Base-by-base conservation (phyloP, 1,140 invertebrate genomes). In the Macrocentrus cingulum region DNA sequence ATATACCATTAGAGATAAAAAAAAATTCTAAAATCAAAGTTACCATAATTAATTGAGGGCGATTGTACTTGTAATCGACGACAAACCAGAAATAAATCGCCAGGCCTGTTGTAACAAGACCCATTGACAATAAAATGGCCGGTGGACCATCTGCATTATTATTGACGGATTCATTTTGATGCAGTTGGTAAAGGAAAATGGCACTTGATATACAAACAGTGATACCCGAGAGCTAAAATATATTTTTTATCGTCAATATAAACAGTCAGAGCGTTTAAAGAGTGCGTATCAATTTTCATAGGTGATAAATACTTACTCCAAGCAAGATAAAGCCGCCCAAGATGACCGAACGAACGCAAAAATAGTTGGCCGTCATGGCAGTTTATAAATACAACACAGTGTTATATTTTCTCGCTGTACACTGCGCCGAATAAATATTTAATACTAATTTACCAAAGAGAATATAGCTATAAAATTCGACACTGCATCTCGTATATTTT, bases 31-130 rank as follows among this genome's bases (percentile, higher is more conserved):
- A 39, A 41, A 60, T 53, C 42, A 64, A 48, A 54, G 45, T 52
- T 65, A 83, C 83, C 67, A 79, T 70, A 46, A 81, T 77, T 23
- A 82, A 70, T 64, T 83, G 56, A 25, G 20, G 80, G 36, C 77
- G 68, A 51, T 75, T 79, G 53, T 80, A 76, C 66, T 79, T 76
- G 3, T 77, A 76, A 60, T 76, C 77, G 9, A 82, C 66, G 5
- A 82, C 80, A 54, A 77, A 76, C 82, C 82, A 84, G 6, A 77
- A 74, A 8, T 81, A 80, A 80, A 79, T 81, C 0, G 80, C 76
- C 25, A 84, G 64, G 9, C 76, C 69, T 62, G 75, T 80, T 5
- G 79, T 80, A n/a, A 83, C 67, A 5, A 83, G 67, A 1, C 82
- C 79, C 68, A 81, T 76, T 63, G 78, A 75, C 1, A 83, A 49